phyloP scores from a whole-genome alignment of 2,888 invertebrate species.

The Apamea monoglypha region DNA sequence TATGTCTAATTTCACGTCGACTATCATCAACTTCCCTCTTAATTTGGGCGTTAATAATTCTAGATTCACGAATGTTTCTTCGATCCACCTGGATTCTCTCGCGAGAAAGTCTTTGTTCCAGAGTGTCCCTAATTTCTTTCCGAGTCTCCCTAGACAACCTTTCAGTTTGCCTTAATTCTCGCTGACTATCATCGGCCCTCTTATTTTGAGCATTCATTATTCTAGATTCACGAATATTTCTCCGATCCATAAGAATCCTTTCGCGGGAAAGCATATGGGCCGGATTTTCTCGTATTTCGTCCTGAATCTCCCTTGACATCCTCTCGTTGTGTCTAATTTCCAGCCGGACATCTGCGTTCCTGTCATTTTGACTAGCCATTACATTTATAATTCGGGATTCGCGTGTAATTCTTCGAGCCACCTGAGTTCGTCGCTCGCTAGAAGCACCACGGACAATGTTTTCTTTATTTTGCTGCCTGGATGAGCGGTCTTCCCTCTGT shows the following conservation, averaged over 20 bases:
- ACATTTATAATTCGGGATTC: conserved; percentile 31
- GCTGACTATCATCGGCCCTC: neutral
- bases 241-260: conserved; percentile 15
- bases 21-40: neutral
- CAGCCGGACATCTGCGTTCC: conserved; percentile 4
- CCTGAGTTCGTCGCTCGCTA: conserved; percentile 31
- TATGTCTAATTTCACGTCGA: neutral
- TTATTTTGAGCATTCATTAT: neutral
- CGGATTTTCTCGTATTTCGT: conserved; percentile 16
- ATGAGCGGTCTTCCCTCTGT: conserved; percentile 23
- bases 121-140: conserved; percentile 22
- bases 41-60: neutral
- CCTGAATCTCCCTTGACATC: neutral
- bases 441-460: conserved; percentile 37
- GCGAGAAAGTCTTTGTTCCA: conserved; percentile 10
- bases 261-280: conserved; percentile 25
- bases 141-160: conserved; percentile 10
- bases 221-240: conserved; percentile 41
- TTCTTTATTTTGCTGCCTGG: conserved; percentile 40
- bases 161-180: conserved; percentile 6
- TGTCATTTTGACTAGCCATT: conserved; percentile 13
- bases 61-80: conserved; percentile 30
- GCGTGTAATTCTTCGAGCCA: conserved; percentile 34
- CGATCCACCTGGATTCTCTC: conserved; percentile 30
- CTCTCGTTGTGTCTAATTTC: conserved; percentile 27